Conservation (phyloP, 53 echinoderm and acorn worm species). For the Mesocentrotus franciscanus region DNA sequence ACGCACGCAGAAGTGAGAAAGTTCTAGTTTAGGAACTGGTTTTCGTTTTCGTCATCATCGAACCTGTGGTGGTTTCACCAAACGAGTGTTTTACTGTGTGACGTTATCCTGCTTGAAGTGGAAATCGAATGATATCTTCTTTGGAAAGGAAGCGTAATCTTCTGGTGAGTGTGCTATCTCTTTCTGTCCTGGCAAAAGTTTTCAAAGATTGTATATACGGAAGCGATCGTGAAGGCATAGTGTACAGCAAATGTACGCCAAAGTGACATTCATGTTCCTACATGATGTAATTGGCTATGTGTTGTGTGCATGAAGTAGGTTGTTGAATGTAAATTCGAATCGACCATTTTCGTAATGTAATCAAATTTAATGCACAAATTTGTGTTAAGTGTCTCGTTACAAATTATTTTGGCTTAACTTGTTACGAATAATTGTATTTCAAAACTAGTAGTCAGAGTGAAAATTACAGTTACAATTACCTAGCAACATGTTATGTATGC, state of each 20-base stretch:
- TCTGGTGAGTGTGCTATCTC: neutral
- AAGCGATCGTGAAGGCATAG: neutral
- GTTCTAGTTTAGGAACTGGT: slow-evolving; percentile 20
- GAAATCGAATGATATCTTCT: neutral
- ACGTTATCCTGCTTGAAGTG: neutral
- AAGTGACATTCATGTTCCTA: neutral
- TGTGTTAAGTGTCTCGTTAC: too few species aligned
- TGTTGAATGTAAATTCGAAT: neutral
- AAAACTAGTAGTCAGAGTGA: too few species aligned
- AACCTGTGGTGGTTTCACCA: neutral
- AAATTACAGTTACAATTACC: too few species aligned
- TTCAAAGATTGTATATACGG: neutral
- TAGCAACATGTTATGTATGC: too few species aligned
- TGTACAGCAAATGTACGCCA: neutral
- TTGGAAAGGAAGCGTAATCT: neutral
- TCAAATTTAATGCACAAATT: too few species aligned
- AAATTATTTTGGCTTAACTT: too few species aligned
- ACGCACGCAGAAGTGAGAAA: neutral
- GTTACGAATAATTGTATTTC: too few species aligned
- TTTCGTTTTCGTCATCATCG: neutral
- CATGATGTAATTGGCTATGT: neutral
- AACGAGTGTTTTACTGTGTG: neutral
- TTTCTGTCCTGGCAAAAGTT: neutral
- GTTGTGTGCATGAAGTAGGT: neutral
- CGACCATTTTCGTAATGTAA: too few species aligned